A percentile compares a stretch with the other conserved stretches of the same genome.
phyloP scores from a whole-genome alignment of 2,797 vertebrate genomes.

The Pterois miles region DNA sequence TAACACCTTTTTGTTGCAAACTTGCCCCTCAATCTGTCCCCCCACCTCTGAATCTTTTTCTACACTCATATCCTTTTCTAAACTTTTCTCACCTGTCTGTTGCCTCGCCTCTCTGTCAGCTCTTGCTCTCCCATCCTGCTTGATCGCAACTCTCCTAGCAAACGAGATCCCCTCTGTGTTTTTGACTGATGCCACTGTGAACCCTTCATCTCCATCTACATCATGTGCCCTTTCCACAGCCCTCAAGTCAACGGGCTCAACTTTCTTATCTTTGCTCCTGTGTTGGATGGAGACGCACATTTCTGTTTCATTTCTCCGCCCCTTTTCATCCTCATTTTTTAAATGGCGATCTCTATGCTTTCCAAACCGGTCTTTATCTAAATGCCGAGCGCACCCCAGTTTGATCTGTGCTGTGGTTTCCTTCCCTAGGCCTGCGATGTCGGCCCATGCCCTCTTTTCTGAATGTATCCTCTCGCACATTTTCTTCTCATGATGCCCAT shows the following conservation, averaged over 20 bases:
- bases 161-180: conserved; percentile 76
- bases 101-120: conserved; percentile 46
- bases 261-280: conserved; percentile 39
- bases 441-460: conserved; percentile 44
- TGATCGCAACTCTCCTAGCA: conserved; percentile 73
- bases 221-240: conserved; percentile 34
- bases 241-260: conserved; percentile 29
- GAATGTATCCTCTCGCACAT: conserved; percentile 53
- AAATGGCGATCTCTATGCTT: conserved; percentile 33
- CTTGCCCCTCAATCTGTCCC: conserved; percentile 28
- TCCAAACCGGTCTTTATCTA: conserved; percentile 47
- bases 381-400: conserved; percentile 17
- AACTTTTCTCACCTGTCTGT: conserved; percentile 25
- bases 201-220: conserved; percentile 63
- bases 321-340: conserved; percentile 38
- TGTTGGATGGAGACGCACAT: conserved; percentile 4
- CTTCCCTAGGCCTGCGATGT: conserved; percentile 17
- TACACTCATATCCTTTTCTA: conserved; percentile 16
- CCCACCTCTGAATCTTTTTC: conserved; percentile 33
- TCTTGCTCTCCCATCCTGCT: conserved; percentile 64
- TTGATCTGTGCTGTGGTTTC: conserved; percentile 44
- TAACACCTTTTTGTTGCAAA: conserved; percentile 21
- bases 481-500: conserved; percentile 35
- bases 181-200: conserved; percentile 72
- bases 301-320: conserved; percentile 35